Evolutionary conservation across 2,797 vertebrate genomes (phyloP), one percentile per base, ranked within the genome.

Genomic region (Pristis pectinata): DNA sequence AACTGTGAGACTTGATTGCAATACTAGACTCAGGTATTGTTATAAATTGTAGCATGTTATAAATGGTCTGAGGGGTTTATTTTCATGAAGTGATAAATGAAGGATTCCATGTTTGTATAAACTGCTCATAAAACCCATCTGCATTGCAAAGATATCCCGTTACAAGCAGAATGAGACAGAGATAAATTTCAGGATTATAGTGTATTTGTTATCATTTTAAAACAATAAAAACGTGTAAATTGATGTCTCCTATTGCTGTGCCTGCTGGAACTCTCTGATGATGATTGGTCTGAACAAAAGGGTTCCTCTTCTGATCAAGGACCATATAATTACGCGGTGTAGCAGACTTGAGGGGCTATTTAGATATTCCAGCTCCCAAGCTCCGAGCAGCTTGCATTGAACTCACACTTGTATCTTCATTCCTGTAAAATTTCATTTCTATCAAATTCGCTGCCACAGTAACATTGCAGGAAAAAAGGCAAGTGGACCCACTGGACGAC

Each of bases 21-120:
- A 64, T 64, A 19, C n/a, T 53, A 87, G 83, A 59, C 41, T 56
- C 49, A 56, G 27, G 53, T 59, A 59, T 34, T 37, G 59, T 64
- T 61, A 34, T 19, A 37, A 56, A 89, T 61, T 59, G 34, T 89
- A 91, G 15, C 61, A 15, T 19, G 49, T 61, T 89, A 30, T 8
- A 3, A 9, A 91, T 91, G 87, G 19, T 67, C 59, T 64, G 87
- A 91, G n/a, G n/a, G n/a, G 56, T 37, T 64, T 89, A 59, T 89
- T 91, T 37, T 64, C 34, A n/a, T 64, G 34, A 59, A n/a, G n/a
- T 91, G 87, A 91, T 91, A 64, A 64, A 91, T 37, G n/a, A 67
- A 64, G 87, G 22, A 59, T 89, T 61, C 34, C 64, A 41, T 91
- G n/a, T n/a, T 61, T 37, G 59, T 11, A 67, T 59, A 61, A 59